Base-by-base conservation (phyloP, 2,797 vertebrate genomes). In the Ctenosaura bakeri region DNA sequence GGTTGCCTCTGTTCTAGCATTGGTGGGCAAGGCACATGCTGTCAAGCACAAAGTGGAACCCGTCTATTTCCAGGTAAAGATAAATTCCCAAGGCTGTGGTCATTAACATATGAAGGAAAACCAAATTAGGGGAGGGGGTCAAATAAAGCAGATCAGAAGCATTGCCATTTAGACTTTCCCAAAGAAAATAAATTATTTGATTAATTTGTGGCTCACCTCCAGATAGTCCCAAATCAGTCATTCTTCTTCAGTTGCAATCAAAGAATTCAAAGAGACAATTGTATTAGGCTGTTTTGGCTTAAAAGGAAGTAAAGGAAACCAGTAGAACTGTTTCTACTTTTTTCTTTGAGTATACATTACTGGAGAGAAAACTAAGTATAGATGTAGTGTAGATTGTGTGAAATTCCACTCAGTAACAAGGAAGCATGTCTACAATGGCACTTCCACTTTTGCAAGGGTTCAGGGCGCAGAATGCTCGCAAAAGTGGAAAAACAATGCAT, bases 31-130 rank as follows among this genome's bases (percentile, higher is more conserved):
- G 93, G 98, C 98, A 84, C 99, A 99, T 0, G 99, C 99, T n/a
- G 95, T 99, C 95, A 99, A 99, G 96, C 98, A 99, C 96, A 99
- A 99, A 97, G 99, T 99, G 97, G 99, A 99, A 85, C 99, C 99
- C 0, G 95, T 99, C 93, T 99, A 99, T 97, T 99, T 99, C 93
- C 99, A 99, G 98, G 99, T 99, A 95, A 95, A 85, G 52, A 12
- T 4, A 74, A 81, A 46, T 10, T 66, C 6, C 7, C 62, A 78
- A 69, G 46, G 18, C 59, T 83, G 50, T 26, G 77, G 20, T 35
- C 13, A 54, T 54, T 87, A 38, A 78, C n/a, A 46, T 56, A 6
- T 64, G 50, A 82, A 7, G 12, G 24, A 76, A 50, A 73, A 29
- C 22, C 46, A 88, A 83, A n/a, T 10, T 69, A 26, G 26, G 6